Base-by-base conservation (phyloP, 2,113 vertebrate genomes). In the Callocephalon fimbriatum region DNA sequence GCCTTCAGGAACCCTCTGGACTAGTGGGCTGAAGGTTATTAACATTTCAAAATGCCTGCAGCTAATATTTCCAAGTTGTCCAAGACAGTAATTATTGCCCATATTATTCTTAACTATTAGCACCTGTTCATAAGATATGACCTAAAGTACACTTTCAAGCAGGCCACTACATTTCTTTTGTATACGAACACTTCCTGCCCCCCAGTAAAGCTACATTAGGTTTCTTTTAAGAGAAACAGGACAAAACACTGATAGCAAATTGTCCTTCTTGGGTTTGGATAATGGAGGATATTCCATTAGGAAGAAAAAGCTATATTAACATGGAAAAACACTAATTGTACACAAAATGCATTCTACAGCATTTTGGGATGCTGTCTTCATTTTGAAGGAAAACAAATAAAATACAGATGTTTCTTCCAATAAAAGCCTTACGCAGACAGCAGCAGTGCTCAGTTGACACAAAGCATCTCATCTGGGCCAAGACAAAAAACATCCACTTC, bases 11-110 rank as follows among this genome's bases (percentile, higher is more conserved):
- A 77, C 72, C 25, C 48, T 4, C 72, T 73, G 63, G 54, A 74
- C 92, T 70, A 53, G 68, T 15, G 65, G 37, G 71, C 72, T 94
- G 72, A 81, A 89, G 80, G 59, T 77, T 91, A 93, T 93, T 94
- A 96, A 96, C 84, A 67, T 93, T 77, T 93, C 44, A 9, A 77
- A 94, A 74, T 50, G 84, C 92, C 67, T 84, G 42, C 45, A 91
- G 93, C 65, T 89, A 95, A 2, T 80, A 84, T 76, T 95, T 89
- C 67, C 50, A 91, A 73, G 45, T 58, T 66, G 12, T 86, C 32
- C 68, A 45, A 81, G 80, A 53, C 8, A 77, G 54, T 62, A 94
- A 91, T 89, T 81, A 84, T 3, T 32, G 8, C 54, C 48, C 3
- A 2, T 66, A 47, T 86, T 88, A 88, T 70, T 68, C 48, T 76